Evolutionary conservation across 2,113 vertebrate species (phyloP).

Genomic region (Entomyzon cyanotis): DNA sequence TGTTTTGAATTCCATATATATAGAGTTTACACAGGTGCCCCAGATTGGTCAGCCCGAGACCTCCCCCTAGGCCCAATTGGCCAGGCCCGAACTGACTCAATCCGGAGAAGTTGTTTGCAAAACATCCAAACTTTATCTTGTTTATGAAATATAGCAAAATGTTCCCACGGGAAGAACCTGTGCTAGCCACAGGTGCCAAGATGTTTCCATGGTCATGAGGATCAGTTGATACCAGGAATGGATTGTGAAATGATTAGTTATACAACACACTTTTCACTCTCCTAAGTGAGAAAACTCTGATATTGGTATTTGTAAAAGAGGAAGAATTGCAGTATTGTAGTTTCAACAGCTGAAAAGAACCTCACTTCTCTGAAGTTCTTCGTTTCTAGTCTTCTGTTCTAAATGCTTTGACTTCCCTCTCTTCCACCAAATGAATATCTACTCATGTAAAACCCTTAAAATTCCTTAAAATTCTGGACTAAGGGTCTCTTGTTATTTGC

Average conservation of each 20-base stretch:
- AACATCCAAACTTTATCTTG: too few relatives aligned
- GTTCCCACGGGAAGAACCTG: too few relatives aligned
- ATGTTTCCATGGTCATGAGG: constrained; percentile 5
- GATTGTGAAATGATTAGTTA: constrained; percentile 50
- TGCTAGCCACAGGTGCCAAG: too few relatives aligned
- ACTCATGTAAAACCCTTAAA: not conserved
- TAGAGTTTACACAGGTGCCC: too few relatives aligned
- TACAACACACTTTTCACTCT: not conserved
- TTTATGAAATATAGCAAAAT: too few relatives aligned
- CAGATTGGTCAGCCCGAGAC: too few relatives aligned
- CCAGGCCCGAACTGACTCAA: too few relatives aligned
- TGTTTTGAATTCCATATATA: too few relatives aligned
- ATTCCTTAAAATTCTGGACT: not conserved
- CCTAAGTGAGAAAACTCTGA: not conserved
- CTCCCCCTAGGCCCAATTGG: too few relatives aligned
- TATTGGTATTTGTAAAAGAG: not conserved
- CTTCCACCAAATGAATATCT: not conserved
- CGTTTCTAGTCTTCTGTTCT: not conserved
- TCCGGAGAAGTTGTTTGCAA: too few relatives aligned
- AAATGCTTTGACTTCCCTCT: not conserved
- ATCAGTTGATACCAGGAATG: constrained; percentile 29
- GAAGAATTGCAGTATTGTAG: not conserved
- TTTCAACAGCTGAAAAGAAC: not conserved
- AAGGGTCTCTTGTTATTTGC: not conserved
- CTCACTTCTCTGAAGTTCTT: not conserved